Evolutionary conservation across 2,113 vertebrate genomes (phyloP).

Genomic region (Rhea pennata): DNA sequence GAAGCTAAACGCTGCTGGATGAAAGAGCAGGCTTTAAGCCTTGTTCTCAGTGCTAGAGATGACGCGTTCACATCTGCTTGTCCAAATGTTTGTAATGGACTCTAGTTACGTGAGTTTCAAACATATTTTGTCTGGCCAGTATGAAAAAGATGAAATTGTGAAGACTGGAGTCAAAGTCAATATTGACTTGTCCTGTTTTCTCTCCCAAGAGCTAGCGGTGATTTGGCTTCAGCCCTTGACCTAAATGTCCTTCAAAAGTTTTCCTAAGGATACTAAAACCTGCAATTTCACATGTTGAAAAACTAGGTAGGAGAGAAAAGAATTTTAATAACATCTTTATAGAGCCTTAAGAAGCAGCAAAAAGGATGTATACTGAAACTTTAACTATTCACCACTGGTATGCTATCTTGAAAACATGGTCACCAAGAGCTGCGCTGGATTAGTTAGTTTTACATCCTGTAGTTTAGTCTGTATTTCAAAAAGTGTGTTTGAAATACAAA

Average conservation of each 20-base stretch:
- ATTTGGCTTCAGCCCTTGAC: background rate
- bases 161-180: background rate
- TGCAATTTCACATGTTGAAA: background rate
- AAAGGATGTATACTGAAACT: rapidly evolving
- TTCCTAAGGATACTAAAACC: background rate
- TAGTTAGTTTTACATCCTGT: background rate
- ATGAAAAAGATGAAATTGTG: background rate
- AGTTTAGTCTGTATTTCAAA: background rate
- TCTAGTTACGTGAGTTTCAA: background rate
- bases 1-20: background rate
- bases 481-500: background rate
- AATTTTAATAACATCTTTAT: background rate
- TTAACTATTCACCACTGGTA: background rate
- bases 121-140: background rate
- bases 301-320: background rate
- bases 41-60: background rate
- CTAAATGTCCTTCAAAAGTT: background rate
- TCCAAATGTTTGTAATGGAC: background rate
- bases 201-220: background rate
- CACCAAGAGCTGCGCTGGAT: background rate
- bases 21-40: background rate
- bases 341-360: background rate
- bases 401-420: background rate
- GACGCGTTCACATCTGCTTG: background rate
- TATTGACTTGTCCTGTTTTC: background rate